These are phyloP conservation scores for Tipula lateralis DNA, from an alignment of 2,888 invertebrate genomes.

Conservation along the genomic window DNA sequence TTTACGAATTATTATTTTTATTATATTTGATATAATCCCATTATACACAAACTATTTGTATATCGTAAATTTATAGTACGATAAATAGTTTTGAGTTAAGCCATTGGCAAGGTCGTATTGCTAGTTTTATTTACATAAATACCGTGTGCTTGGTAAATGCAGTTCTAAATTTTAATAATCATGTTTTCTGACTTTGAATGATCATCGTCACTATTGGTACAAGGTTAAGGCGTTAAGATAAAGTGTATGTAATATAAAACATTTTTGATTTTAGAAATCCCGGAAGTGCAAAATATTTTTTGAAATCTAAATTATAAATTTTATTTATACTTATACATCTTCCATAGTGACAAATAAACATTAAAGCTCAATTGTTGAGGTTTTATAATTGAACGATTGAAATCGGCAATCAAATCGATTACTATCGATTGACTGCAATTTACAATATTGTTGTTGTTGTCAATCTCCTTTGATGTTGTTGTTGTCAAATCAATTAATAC, in stretches of 20 bases:
- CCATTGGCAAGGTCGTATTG: slow-evolving; percentile 6
- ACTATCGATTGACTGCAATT: no score
- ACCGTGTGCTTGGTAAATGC: not conserved
- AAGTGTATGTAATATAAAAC: not conserved
- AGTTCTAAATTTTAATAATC: not conserved
- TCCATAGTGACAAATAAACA: no score
- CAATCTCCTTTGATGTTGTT: no score
- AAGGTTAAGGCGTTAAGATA: not conserved
- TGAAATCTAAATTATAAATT: no score
- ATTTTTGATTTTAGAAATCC: not conserved
- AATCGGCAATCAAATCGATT: no score
- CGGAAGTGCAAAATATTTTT: no score
- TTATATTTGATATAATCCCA: not conserved
- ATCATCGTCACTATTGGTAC: not conserved
- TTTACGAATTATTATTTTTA: not conserved
- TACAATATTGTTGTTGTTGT: no score
- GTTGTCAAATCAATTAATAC: no score
- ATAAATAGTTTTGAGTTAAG: slow-evolving; percentile 1
- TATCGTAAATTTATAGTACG: not conserved
- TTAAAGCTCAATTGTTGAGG: no score
- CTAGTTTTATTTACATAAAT: not conserved
- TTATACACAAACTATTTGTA: not conserved
- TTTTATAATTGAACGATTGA: no score
- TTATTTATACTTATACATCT: no score
- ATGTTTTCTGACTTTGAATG: not conserved